Conservation (phyloP, 2,113 vertebrate species). For the Garra rufa region DNA sequence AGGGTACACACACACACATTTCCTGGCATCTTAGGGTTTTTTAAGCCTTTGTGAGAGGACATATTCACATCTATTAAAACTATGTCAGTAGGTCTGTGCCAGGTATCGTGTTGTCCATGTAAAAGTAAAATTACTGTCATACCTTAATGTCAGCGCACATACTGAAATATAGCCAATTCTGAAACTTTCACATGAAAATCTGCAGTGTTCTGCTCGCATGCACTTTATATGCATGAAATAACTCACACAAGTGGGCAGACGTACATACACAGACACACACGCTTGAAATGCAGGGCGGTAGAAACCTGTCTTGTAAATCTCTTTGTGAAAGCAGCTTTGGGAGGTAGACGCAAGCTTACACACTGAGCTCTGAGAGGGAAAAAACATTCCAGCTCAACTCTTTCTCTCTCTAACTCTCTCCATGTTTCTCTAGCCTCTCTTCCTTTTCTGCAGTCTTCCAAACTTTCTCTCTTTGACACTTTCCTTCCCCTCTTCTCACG, state of each 20-base stretch:
- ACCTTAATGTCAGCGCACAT: not conserved
- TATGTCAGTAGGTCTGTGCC: slow-evolving; percentile 2
- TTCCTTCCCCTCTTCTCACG: slow-evolving; percentile 27
- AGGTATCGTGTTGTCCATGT: not conserved
- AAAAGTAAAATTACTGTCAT: not conserved
- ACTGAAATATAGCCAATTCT: not conserved
- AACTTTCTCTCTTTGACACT: slow-evolving; percentile 59
- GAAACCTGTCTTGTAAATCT: slow-evolving; percentile 82
- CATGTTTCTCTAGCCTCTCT: slow-evolving; percentile 59
- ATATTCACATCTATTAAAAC: not conserved
- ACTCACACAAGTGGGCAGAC: slow-evolving; percentile 27
- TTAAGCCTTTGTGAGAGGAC: slow-evolving; percentile 25
- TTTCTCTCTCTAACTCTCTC: slow-evolving; percentile 64
- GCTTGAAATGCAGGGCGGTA: slow-evolving; percentile 69
- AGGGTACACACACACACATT: slow-evolving; percentile 25
- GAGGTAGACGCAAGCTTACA: slow-evolving; percentile 79
- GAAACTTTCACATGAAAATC: not conserved
- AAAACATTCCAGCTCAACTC: slow-evolving; percentile 68
- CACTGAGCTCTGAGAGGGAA: slow-evolving; percentile 74
- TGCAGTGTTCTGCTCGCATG: slow-evolving; percentile 24
- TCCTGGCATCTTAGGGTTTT: slow-evolving; percentile 48
- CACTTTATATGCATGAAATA: slow-evolving; percentile 29
- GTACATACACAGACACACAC: slow-evolving; percentile 42
- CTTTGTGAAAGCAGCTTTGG: slow-evolving; percentile 82
- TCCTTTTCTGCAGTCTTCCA: slow-evolving; percentile 58